phyloP scores from a whole-genome alignment of 2,797 vertebrate species.

The Vespertilio murinus region DNA sequence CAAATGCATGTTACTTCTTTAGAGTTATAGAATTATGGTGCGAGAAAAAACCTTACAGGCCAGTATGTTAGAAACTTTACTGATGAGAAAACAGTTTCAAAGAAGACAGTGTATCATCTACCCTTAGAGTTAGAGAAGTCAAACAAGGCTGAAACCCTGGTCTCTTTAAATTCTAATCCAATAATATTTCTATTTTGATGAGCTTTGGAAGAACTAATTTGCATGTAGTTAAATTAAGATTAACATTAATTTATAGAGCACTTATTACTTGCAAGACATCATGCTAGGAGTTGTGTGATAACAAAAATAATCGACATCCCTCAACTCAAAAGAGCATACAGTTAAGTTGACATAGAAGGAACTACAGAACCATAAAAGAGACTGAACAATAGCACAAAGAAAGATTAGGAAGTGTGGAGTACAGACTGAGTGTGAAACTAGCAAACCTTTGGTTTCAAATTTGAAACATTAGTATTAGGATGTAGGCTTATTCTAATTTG shows the following conservation, averaged over 20 bases:
- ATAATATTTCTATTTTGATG: neutral
- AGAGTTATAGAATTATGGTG: neutral
- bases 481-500: neutral
- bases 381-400: neutral
- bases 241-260: conserved; percentile 13
- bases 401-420: neutral
- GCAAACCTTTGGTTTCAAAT: neutral
- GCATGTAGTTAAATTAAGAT: neutral
- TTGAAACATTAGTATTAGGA: neutral
- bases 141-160: neutral
- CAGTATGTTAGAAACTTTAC: conserved; percentile 13
- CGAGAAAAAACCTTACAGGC: neutral
- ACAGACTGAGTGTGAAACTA: neutral
- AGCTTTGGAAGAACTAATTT: conserved; percentile 11
- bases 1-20: neutral
- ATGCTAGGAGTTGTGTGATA: neutral
- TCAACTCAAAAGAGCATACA: neutral
- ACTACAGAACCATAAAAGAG: neutral
- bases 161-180: conserved; percentile 21
- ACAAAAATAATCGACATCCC: neutral
- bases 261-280: neutral
- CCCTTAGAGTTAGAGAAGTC: neutral
- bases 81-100: neutral
- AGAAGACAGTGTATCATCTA: neutral
- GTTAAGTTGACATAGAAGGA: neutral